Evolutionary conservation across 1,140 invertebrate species (phyloP).

Genomic region (Megalonaias nervosa): DNA sequence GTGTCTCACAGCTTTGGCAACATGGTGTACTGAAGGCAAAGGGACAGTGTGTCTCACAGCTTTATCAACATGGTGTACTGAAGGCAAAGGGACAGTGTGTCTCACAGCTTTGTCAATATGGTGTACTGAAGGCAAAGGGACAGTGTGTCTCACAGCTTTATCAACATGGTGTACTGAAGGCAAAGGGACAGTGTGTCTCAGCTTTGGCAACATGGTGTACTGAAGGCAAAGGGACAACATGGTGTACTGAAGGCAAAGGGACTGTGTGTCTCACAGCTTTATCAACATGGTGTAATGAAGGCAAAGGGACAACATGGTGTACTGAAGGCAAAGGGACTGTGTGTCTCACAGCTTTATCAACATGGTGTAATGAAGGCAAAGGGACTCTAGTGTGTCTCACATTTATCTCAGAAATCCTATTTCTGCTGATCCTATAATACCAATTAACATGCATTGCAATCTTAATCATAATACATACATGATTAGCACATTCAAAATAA

Average conservation of each 20-base stretch:
- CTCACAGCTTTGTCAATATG: background rate
- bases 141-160: background rate
- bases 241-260: background rate
- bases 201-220: no score
- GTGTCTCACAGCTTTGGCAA: background rate
- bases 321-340: background rate
- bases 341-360: background rate
- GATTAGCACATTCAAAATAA: slow-evolving; percentile 88
- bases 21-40: background rate
- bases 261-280: background rate
- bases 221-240: no score
- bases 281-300: background rate
- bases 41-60: background rate
- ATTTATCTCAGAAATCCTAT: background rate
- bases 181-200: background rate
- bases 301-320: no score
- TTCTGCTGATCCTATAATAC: background rate
- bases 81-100: background rate
- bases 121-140: background rate
- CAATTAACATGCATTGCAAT: background rate
- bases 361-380: background rate
- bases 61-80: background rate
- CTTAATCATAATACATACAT: slow-evolving; percentile 55
- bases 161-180: background rate
- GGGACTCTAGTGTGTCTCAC: background rate